Percentiles rank a stretch among this genome's conserved stretches.
phyloP scores from a whole-genome alignment of 2,888 invertebrate species.

The Cylloceria caligata region DNA sequence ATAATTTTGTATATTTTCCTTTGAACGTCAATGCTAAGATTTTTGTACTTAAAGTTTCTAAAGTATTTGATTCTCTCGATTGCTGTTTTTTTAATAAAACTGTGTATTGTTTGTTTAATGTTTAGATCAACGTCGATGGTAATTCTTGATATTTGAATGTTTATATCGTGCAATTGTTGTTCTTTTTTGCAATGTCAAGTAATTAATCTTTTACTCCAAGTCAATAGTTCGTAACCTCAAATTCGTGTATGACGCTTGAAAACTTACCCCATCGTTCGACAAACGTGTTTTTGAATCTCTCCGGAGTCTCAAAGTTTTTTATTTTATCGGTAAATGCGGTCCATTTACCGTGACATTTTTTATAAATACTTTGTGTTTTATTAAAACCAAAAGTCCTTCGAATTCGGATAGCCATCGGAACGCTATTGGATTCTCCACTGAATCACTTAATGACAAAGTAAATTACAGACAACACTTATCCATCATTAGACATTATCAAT shows the following conservation, averaged over 20 bases:
- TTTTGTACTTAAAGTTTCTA: no score
- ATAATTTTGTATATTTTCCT: no score
- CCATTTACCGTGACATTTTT: constrained; percentile 32
- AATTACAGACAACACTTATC: not conserved
- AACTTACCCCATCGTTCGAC: constrained; percentile 80
- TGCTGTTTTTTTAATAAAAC: no score
- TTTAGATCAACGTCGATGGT: no score
- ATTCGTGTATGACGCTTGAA: constrained; percentile 14
- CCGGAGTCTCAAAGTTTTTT: constrained; percentile 73
- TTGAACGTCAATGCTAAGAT: no score
- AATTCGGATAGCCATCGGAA: constrained; percentile 47
- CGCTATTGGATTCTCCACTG: not conserved
- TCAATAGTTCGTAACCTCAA: constrained; percentile 43
- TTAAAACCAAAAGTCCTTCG: constrained; percentile 48
- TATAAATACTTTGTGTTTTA: constrained; percentile 45
- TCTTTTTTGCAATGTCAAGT: no score
- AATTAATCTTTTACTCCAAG: no score
- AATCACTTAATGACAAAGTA: not conserved
- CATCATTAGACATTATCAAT: not conserved
- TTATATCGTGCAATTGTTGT: no score
- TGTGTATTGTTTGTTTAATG: no score
- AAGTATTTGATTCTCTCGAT: no score
- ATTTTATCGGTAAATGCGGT: constrained; percentile 58
- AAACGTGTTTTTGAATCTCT: constrained; percentile 76
- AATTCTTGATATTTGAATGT: no score